phyloP scores from a whole-genome alignment of 2,113 vertebrate species.

The Glaucomys volans region DNA sequence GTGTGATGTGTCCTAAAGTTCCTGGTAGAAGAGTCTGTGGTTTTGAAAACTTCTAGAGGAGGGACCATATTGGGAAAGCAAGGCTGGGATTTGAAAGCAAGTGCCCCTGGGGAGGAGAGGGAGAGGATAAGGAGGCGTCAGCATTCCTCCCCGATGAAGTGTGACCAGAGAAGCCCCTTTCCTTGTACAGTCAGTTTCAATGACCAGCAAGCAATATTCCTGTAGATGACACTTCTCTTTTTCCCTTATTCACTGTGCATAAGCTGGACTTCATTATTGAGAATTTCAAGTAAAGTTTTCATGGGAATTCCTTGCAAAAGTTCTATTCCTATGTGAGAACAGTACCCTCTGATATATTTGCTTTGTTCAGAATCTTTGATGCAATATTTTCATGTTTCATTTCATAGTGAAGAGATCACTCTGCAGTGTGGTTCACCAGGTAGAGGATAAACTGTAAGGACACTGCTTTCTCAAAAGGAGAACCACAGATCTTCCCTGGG shows the following conservation, averaged over 20 bases:
- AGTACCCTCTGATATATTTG: not conserved
- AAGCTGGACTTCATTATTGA: not conserved
- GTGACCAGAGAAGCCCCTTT: not conserved
- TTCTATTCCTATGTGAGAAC: not conserved
- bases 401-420: not conserved
- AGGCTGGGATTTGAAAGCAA: not conserved
- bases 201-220: not conserved
- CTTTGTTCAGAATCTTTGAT: not conserved
- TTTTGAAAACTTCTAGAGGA: not conserved
- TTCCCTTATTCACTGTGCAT: not conserved
- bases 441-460: not conserved
- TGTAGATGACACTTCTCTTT: not conserved
- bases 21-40: not conserved
- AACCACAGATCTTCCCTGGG: not conserved
- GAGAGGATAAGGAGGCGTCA: not conserved
- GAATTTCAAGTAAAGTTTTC: not conserved
- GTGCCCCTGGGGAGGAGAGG: fast-evolving
- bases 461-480: not conserved
- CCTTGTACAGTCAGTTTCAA: not conserved
- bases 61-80: not conserved
- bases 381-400: not conserved
- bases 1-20: no score
- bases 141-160: not conserved
- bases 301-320: not conserved
- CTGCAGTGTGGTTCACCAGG: not conserved